A percentile compares a stretch with the other conserved stretches of the same genome.
Conservation (phyloP, 2,888 invertebrate species). For the Eledona agricola region DNA sequence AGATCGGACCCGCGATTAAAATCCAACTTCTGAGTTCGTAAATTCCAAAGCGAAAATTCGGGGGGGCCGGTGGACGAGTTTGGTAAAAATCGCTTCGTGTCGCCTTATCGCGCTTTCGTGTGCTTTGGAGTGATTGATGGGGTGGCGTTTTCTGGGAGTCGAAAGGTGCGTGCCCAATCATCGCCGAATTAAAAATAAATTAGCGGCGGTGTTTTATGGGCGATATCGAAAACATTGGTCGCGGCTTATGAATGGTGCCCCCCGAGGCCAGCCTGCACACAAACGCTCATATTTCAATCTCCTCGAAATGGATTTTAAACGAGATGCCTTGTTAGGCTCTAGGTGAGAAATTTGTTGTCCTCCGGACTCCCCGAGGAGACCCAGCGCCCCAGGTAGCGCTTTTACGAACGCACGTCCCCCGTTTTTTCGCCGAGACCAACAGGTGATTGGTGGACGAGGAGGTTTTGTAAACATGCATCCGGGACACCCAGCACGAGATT, state of each 20-base stretch:
- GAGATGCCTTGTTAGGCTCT: conserved; percentile 61
- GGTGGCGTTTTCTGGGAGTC: too few relatives aligned
- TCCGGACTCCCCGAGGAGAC: conserved; percentile 57
- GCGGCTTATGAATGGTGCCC: conserved; percentile 57
- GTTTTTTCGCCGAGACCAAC: conserved; percentile 36
- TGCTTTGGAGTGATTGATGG: too few relatives aligned
- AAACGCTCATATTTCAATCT: conserved; percentile 61
- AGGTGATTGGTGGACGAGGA: conserved; percentile 41
- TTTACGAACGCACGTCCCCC: conserved; percentile 46
- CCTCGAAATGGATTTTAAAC: conserved; percentile 60
- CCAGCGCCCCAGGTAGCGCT: conserved; percentile 53
- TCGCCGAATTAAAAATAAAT: conserved; percentile 36
- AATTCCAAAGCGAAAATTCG: conserved; percentile 47
- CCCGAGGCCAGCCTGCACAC: conserved; percentile 55
- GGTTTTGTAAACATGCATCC: conserved; percentile 50
- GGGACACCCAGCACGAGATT: conserved; percentile 57
- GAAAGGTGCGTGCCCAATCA: too few relatives aligned
- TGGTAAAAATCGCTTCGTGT: too few relatives aligned
- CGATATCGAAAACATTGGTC: conserved; percentile 41
- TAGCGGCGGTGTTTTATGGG: conserved; percentile 36
- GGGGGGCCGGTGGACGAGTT: too few relatives aligned
- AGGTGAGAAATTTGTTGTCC: conserved; percentile 64
- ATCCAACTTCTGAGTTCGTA: conserved; percentile 52
- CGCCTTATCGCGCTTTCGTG: too few relatives aligned
- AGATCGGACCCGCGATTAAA: conserved; percentile 57